These are phyloP conservation scores for Teleiodes luculella DNA, from an alignment of 2,888 invertebrate species.

Conservation along the genomic window DNA sequence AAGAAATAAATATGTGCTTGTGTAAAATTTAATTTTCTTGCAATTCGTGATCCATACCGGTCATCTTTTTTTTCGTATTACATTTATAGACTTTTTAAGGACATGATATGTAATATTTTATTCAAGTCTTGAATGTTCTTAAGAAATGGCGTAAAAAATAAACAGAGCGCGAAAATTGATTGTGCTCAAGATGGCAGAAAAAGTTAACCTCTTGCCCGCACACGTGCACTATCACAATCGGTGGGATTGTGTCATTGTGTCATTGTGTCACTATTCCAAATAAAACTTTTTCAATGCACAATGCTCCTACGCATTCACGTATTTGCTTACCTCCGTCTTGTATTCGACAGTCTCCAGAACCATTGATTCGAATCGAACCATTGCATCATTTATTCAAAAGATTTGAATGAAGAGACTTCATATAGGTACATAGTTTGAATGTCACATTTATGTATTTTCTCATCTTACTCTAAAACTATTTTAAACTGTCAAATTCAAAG, in stretches of 20 bases:
- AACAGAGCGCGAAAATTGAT: constrained; percentile 56
- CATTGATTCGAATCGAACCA: constrained; percentile 38
- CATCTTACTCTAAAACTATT: constrained; percentile 2
- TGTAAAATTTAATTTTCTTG: too few species aligned
- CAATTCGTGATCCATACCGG: too few species aligned
- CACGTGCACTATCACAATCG: constrained; percentile 51
- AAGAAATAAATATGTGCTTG: too few species aligned
- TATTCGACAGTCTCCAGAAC: constrained; percentile 29
- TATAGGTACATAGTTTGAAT: constrained; percentile 8
- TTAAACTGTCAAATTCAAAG: constrained; percentile 9
- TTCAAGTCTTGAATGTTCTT: constrained; percentile 1
- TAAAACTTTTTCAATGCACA: constrained; percentile 29
- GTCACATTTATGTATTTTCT: not conserved
- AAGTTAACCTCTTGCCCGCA: constrained; percentile 40
- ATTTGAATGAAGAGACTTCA: constrained; percentile 8
- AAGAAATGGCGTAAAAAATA: constrained; percentile 34
- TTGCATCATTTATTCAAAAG: constrained; percentile 32
- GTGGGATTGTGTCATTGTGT: constrained; percentile 22
- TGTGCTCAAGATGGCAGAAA: constrained; percentile 35
- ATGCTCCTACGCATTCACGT: constrained; percentile 55
- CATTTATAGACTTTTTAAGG: not conserved
- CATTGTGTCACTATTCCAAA: constrained; percentile 15
- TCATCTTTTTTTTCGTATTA: too few species aligned
- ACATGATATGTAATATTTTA: not conserved
- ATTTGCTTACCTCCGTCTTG: constrained; percentile 46